Evolutionary conservation across 2,797 vertebrate genomes (phyloP).

Genomic region (Myotis pilosus): DNA sequence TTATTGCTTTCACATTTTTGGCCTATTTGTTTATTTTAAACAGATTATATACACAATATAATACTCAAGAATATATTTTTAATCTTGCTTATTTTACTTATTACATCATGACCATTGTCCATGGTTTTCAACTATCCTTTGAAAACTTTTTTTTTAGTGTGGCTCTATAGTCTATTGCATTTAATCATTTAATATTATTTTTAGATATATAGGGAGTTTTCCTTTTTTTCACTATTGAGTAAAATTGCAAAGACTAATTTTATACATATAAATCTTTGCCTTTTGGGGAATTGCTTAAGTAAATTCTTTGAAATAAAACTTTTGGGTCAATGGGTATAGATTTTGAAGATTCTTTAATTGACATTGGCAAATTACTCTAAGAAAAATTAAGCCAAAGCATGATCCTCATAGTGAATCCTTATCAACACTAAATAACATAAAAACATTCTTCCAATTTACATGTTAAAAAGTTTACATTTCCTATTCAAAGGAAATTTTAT

Average conservation of each 20-base stretch:
- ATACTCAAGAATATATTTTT: not conserved
- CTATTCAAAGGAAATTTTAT: not conserved
- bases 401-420: not conserved
- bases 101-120: not conserved
- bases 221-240: not conserved
- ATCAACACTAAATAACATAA: not conserved
- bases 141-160: not conserved
- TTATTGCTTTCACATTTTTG: not conserved
- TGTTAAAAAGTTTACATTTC: not conserved
- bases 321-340: not conserved
- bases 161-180: not conserved
- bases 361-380: not conserved
- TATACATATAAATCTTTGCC: not conserved
- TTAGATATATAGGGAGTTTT: not conserved
- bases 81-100: not conserved
- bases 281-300: not conserved
- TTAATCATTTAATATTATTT: not conserved
- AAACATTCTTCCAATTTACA: not conserved
- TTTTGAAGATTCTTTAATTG: constrained; percentile 28
- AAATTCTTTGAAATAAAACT: constrained; percentile 5
- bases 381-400: not conserved
- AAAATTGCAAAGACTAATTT: not conserved
- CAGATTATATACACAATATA: not conserved
- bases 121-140: not conserved
- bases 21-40: not conserved